These are phyloP conservation scores for Drosophila suboccidentalis DNA, from an alignment of 2,888 invertebrate species.

Conservation along the genomic window DNA sequence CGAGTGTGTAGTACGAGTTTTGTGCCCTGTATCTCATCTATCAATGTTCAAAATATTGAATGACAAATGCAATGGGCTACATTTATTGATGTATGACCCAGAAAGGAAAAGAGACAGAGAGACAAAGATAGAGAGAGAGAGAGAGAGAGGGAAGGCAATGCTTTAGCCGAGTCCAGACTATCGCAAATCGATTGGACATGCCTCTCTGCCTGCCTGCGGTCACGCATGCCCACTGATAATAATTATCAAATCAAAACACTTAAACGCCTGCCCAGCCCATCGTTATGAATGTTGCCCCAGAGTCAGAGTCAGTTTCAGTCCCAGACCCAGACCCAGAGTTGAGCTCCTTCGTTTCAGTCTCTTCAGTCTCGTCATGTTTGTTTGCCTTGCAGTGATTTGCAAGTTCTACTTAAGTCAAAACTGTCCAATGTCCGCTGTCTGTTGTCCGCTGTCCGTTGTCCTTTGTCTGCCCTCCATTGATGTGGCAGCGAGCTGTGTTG, in stretches of 20 bases:
- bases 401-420: constrained; percentile 79
- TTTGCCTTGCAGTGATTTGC: constrained; percentile 80
- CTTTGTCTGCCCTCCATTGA: constrained; percentile 16
- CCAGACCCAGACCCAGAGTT: constrained; percentile 1
- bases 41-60: constrained; percentile 44
- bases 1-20: constrained; percentile 10
- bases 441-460: background rate
- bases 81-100: constrained; percentile 77
- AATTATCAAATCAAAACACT: constrained; percentile 84
- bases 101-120: constrained; percentile 35
- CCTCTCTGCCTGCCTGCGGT: constrained; percentile 68
- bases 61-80: constrained; percentile 69
- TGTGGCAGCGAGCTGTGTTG: constrained; percentile 26
- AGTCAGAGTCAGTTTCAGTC: constrained; percentile 27
- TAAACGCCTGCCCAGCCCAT: constrained; percentile 82
- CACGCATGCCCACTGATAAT: constrained; percentile 84
- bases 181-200: constrained; percentile 75
- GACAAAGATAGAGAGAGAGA: constrained; percentile 7
- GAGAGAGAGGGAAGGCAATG: constrained; percentile 38
- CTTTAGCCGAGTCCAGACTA: constrained; percentile 34
- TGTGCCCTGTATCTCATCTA: constrained; percentile 25
- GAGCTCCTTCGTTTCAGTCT: background rate
- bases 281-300: constrained; percentile 54
- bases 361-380: constrained; percentile 60
- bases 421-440: constrained; percentile 45